These are phyloP conservation scores for Tuberolachnus salignus DNA, from an alignment of 2,888 invertebrate genomes.

Conservation along the genomic window DNA sequence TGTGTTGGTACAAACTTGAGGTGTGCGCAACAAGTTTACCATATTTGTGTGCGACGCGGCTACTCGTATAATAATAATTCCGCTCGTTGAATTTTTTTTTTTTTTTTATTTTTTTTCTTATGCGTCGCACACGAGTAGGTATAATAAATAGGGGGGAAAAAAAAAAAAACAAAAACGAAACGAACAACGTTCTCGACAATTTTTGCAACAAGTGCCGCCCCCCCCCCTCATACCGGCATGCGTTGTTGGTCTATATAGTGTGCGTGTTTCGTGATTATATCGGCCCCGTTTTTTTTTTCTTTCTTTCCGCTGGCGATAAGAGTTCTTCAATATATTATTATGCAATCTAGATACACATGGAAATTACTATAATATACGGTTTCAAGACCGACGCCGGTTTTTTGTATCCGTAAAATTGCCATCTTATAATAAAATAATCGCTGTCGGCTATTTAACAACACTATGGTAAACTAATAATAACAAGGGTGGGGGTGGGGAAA, in stretches of 20 bases:
- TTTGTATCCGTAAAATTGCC: no score
- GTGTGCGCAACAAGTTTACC: slow-evolving; percentile 37
- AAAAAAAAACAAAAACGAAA: not conserved
- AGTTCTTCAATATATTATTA: not conserved
- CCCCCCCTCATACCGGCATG: no score
- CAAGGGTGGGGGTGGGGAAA: no score
- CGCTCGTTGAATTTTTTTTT: slow-evolving; percentile 3
- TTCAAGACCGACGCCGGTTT: no score
- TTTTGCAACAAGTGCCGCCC: slow-evolving; percentile 25
- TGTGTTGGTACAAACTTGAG: slow-evolving; percentile 9
- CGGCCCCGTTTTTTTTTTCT: not conserved
- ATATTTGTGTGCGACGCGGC: slow-evolving; percentile 8
- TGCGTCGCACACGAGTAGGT: not conserved
- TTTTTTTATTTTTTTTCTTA: not conserved
- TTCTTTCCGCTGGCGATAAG: no score
- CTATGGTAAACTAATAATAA: no score
- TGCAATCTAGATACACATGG: not conserved
- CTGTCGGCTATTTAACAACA: no score
- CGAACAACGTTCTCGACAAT: not conserved
- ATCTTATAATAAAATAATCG: no score
- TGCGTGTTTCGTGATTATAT: slow-evolving; percentile 6
- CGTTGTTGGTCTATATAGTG: not conserved
- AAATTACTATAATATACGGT: not conserved
- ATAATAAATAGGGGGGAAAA: not conserved
- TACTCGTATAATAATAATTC: not conserved